A percentile compares a stretch with the other conserved stretches of the same genome.
Evolutionary conservation across 2,113 vertebrate genomes (phyloP).

Genomic region (Parotia lawesii): DNA sequence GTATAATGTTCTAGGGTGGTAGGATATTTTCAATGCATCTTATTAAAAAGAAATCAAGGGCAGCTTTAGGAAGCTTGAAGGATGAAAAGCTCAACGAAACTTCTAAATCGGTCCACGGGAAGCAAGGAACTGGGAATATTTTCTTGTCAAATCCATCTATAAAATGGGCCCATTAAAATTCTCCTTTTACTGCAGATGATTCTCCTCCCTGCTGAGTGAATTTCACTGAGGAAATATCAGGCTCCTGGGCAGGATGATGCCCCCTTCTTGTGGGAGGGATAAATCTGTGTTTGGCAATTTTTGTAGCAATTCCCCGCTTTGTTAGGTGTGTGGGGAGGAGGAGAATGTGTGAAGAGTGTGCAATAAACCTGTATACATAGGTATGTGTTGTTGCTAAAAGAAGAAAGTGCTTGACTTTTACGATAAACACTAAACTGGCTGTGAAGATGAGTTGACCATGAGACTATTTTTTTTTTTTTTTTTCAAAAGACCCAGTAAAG

Average conservation of each 20-base stretch:
- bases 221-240: background rate
- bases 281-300: background rate
- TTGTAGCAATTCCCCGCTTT: background rate
- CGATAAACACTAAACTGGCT: background rate
- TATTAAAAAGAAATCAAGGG: constrained; percentile 50
- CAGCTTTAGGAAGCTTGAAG: constrained; percentile 23
- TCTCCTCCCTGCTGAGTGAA: background rate
- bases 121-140: background rate
- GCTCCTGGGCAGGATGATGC: background rate
- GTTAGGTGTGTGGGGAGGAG: background rate
- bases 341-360: background rate
- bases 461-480: background rate
- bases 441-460: background rate
- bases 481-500: background rate
- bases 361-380: background rate
- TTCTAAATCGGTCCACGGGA: background rate
- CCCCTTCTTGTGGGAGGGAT: background rate
- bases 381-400: background rate
- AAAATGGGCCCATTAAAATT: background rate
- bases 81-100: background rate
- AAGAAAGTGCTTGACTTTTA: background rate
- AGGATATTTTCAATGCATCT: background rate
- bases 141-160: constrained; percentile 3
- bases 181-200: background rate
- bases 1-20: background rate